phyloP scores from a whole-genome alignment of 2,888 invertebrate species.

The Alviniconcha strummeri region DNA sequence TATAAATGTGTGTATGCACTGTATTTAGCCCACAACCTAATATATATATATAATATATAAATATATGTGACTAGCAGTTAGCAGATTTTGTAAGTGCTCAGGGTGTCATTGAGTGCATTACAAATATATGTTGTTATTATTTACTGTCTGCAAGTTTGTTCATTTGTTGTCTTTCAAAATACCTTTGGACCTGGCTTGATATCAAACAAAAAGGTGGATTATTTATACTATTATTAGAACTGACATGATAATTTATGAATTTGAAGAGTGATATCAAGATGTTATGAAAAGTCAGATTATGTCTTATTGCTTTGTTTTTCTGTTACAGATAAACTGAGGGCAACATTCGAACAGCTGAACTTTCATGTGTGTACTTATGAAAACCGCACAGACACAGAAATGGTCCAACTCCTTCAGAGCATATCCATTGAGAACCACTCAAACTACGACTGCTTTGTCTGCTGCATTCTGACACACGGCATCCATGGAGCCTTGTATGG shows the following conservation, averaged over 20 bases:
- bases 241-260: too few species aligned
- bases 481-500: conserved; percentile 47
- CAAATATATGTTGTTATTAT: too few species aligned
- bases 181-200: too few species aligned
- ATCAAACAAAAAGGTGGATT: too few species aligned
- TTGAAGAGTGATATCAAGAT: too few species aligned
- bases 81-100: too few species aligned
- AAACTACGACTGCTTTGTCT: conserved; percentile 54
- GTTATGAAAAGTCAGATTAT: too few species aligned
- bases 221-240: too few species aligned
- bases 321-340: conserved; percentile 25
- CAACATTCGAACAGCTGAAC: conserved; percentile 31
- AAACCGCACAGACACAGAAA: conserved; percentile 46
- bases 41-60: background rate
- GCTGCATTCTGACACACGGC: conserved; percentile 62
- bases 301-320: background rate
- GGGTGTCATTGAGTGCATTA: too few species aligned
- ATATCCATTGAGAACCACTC: conserved; percentile 44
- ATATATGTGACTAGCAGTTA: background rate
- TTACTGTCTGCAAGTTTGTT: too few species aligned
- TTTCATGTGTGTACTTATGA: conserved; percentile 38
- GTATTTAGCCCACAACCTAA: background rate
- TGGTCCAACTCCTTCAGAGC: conserved; percentile 35
- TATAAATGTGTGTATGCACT: too few species aligned
- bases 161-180: too few species aligned